A percentile compares a stretch with the other conserved stretches of the same genome.
These are phyloP conservation scores for Sebastes taczanowskii DNA, from an alignment of 2,797 vertebrate species.

Conservation along the genomic window DNA sequence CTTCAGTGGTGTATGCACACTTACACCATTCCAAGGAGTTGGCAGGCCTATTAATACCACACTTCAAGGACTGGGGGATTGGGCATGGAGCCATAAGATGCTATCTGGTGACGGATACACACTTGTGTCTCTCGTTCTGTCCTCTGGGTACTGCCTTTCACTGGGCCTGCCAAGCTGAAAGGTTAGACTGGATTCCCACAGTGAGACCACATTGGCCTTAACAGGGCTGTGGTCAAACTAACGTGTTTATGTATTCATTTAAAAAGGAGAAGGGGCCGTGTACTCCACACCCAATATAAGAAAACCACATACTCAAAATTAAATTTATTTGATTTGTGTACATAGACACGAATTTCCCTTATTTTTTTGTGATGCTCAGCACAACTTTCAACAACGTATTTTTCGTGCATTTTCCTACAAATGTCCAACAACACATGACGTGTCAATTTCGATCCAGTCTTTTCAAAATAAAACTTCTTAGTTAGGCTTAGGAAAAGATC, in stretches of 20 bases:
- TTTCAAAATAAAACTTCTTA: too few species aligned
- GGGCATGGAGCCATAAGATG: slow-evolving; percentile 74
- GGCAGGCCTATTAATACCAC: slow-evolving; percentile 78
- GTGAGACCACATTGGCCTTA: slow-evolving; percentile 35
- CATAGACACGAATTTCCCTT: too few species aligned
- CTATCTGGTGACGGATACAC: slow-evolving; percentile 78
- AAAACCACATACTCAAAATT: not conserved
- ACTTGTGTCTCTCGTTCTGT: slow-evolving; percentile 77
- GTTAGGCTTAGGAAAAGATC: too few species aligned
- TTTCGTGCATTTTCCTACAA: too few species aligned
- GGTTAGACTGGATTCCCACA: slow-evolving; percentile 67
- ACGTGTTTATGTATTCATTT: slow-evolving; percentile 38
- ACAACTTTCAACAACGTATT: too few species aligned
- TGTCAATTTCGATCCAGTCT: too few species aligned
- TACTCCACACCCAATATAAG: not conserved
- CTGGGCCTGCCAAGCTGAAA: slow-evolving; percentile 68
- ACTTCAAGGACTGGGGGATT: slow-evolving; percentile 74
- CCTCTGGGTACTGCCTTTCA: slow-evolving; percentile 68
- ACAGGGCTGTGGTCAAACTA: slow-evolving; percentile 28
- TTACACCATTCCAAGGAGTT: slow-evolving; percentile 80
- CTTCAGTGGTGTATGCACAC: slow-evolving; percentile 51
- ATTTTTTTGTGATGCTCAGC: too few species aligned
- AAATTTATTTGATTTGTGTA: too few species aligned
- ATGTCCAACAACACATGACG: too few species aligned
- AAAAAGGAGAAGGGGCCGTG: not conserved